Percentiles rank a stretch among this genome's conserved stretches.
These are phyloP conservation scores for Zaprionus nigranus DNA, from an alignment of 1,140 invertebrate genomes.

Conservation along the genomic window DNA sequence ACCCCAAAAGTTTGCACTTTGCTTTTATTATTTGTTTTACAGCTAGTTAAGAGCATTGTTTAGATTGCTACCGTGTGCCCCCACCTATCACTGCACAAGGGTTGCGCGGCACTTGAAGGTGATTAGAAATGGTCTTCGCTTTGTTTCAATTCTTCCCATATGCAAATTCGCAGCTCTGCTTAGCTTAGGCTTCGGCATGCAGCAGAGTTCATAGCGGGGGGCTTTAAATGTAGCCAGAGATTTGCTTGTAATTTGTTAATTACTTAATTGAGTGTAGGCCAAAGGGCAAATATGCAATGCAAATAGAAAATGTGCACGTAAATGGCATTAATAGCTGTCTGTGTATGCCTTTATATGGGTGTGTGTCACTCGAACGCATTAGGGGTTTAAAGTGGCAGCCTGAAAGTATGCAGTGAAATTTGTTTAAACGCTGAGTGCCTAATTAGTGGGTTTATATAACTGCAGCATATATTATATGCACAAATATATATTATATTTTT, in stretches of 20 bases:
- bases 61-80: constrained; percentile 49
- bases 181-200: not conserved
- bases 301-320: constrained; percentile 32
- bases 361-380: not conserved
- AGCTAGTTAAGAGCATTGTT: constrained; percentile 79
- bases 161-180: constrained; percentile 55
- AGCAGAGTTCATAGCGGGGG: not conserved
- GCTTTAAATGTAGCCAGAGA: constrained; percentile 17
- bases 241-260: constrained; percentile 70
- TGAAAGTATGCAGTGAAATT: constrained; percentile 29
- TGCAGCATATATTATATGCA: not conserved
- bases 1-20: constrained; percentile 76
- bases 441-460: not conserved
- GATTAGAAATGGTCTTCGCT: constrained; percentile 16
- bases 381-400: not conserved
- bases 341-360: not conserved
- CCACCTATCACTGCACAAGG: not conserved
- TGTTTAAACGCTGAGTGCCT: not conserved
- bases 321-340: not conserved
- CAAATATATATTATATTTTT: not conserved
- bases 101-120: not conserved
- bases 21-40: constrained; percentile 80
- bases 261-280: constrained; percentile 76
- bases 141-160: constrained; percentile 62
- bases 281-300: constrained; percentile 61